A percentile compares a stretch with the other conserved stretches of the same genome.
Conservation (phyloP, 2,888 invertebrate species). For the Oxytorus armatus region DNA sequence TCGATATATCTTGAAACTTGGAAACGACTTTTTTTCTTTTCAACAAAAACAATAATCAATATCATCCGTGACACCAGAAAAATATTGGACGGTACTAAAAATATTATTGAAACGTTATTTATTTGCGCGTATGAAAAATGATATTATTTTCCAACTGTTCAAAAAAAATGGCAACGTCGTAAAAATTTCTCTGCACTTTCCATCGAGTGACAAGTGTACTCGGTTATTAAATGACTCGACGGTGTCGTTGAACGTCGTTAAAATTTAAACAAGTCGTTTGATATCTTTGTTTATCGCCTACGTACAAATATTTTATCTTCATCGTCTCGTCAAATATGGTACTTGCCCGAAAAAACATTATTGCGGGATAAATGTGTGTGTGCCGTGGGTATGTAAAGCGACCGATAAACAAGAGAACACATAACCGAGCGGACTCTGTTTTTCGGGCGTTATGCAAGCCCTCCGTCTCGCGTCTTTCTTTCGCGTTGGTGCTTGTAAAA, state of each 20-base stretch:
- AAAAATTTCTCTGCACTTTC: constrained; percentile 20
- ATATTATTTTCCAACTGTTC: constrained; percentile 4
- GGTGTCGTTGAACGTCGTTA: no score
- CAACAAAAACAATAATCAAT: neutral
- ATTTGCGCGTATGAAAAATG: neutral
- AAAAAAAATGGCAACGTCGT: constrained; percentile 1
- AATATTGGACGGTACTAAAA: neutral
- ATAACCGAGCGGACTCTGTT: constrained; percentile 5
- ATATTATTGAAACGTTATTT: neutral
- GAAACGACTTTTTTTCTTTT: neutral
- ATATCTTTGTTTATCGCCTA: neutral
- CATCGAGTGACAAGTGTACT: constrained; percentile 33
- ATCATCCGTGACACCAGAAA: neutral
- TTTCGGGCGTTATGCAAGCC: constrained; percentile 53
- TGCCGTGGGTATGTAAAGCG: constrained; percentile 25
- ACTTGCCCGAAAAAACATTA: constrained; percentile 32
- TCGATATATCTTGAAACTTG: neutral
- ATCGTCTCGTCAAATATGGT: constrained; percentile 49
- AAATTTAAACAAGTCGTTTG: neutral
- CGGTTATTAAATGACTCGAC: constrained; percentile 5
- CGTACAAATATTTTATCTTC: constrained; percentile 42
- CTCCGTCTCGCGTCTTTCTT: no score
- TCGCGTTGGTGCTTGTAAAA: constrained; percentile 58
- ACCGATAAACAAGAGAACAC: constrained; percentile 17
- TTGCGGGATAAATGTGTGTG: constrained; percentile 34